A percentile compares a stretch with the other conserved stretches of the same genome.
Conservation (phyloP, 2,113 vertebrate species). For the Ranitomeya imitator region DNA sequence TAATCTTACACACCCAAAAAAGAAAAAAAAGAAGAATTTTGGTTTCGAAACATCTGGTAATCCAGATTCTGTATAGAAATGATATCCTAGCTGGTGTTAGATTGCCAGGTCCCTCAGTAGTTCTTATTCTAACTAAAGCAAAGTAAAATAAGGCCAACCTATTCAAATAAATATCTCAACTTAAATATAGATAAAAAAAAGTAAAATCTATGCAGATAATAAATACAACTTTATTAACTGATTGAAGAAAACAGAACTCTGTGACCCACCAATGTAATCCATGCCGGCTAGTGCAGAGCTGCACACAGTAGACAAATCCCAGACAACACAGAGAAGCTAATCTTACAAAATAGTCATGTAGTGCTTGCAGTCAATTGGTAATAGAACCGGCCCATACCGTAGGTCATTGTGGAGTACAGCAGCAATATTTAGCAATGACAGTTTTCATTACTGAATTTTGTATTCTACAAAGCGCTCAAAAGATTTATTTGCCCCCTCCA, state of each 20-base stretch:
- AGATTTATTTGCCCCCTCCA: not conserved
- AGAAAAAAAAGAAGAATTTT: not conserved
- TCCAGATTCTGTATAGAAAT: not conserved
- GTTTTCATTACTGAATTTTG: not conserved
- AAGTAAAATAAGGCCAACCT: not conserved
- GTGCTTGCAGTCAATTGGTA: conserved; percentile 65
- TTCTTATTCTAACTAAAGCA: conserved; percentile 4
- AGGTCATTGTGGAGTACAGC: conserved; percentile 28
- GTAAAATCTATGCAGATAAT: conserved; percentile 73
- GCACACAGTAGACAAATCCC: conserved; percentile 71
- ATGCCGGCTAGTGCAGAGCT: conserved; percentile 74
- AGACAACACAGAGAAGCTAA: conserved; percentile 69
- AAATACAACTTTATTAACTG: conserved; percentile 86
- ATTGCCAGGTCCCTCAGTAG: not conserved
- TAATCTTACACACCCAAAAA: not conserved
- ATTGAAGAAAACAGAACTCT: conserved; percentile 76
- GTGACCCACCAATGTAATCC: conserved; percentile 69
- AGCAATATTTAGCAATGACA: conserved; percentile 47
- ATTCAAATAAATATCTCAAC: conserved; percentile 20
- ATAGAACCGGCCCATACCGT: conserved; percentile 36
- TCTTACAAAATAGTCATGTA: conserved; percentile 62
- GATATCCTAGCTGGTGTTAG: not conserved
- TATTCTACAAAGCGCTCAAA: conserved; percentile 1
- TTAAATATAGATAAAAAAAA: conserved; percentile 14
- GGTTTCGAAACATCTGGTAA: conserved; percentile 10